Conservation (phyloP, 1,140 invertebrate genomes). For the Ostrea edulis region DNA sequence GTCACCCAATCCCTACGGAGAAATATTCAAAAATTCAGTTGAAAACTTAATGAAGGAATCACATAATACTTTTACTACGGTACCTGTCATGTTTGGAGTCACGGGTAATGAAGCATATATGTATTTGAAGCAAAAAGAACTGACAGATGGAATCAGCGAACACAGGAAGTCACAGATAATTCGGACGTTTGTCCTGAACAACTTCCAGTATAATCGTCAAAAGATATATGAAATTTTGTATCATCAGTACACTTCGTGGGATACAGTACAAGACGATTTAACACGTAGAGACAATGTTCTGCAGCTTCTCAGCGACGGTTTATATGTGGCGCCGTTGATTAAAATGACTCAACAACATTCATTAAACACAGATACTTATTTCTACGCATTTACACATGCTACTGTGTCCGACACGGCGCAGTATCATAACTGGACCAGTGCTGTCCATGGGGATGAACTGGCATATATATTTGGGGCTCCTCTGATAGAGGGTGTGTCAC, state of each 20-base stretch:
- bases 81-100: constrained; percentile 90
- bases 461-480: constrained; percentile 95
- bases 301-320: constrained; percentile 93
- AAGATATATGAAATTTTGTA: constrained; percentile 98
- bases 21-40: constrained; percentile 62
- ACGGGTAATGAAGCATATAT: constrained; percentile 94
- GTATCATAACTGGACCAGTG: constrained; percentile 60
- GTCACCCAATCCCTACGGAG: background rate
- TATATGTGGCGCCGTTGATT: constrained; percentile 93
- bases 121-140: constrained; percentile 92
- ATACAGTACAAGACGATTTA: constrained; percentile 79
- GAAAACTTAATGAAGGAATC: constrained; percentile 81
- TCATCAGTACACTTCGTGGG: constrained; percentile 89
- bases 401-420: constrained; percentile 88
- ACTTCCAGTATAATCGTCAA: constrained; percentile 92
- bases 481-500: constrained; percentile 87
- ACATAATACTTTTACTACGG: constrained; percentile 83
- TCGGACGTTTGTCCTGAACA: constrained; percentile 92
- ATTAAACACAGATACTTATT: constrained; percentile 70
- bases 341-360: constrained; percentile 95
- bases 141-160: constrained; percentile 94
- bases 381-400: constrained; percentile 84
- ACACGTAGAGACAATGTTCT: constrained; percentile 94
- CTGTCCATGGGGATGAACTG: constrained; percentile 93
- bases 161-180: constrained; percentile 93